Evolutionary conservation across 2,888 invertebrate species (phyloP), one percentile per base, ranked within the genome.

Genomic region (Spodoptera littoralis): DNA sequence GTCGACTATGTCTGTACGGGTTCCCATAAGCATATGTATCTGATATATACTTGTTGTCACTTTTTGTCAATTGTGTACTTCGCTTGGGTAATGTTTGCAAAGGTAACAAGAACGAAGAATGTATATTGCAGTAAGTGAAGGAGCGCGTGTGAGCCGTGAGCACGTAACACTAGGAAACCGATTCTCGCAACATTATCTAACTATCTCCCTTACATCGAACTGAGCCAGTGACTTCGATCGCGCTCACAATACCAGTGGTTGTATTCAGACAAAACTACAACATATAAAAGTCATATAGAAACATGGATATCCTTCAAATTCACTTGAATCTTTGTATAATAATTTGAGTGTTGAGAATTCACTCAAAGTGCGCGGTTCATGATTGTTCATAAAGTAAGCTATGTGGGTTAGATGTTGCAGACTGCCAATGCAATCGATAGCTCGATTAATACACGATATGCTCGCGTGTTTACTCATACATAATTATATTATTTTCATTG

Each of bases 161-260:
- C 77, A 87, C 89, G 90, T 91, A 92, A 92, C 83, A 91, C 81
- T 64, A 90, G 91, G 90, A 93, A 92, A 88, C 81, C 56, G 77
- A 82, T 80, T 86, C 84, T 88, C 80, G 82, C 83, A 81, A 85
- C 79, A 84, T 92, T 92, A 92, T 90, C 88, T 90, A 90, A 92
- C 85, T 70, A 74, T 65, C 73, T 76, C 66, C 57, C 67, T 75
- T 66, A 60, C 51, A 63, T 62, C 43, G 24, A 18, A 24, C 51
- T 52, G 45, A 36, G 36, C 36, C 9, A 8, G 0, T 8, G 36
- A 36, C 36, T 36, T 36, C 36, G 36, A 36, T 27, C 6, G 36
- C 44, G 61, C 48, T 52, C 55, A 24, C 63, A 18, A 18, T 11
- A 4, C 4, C 11, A 8, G 36, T 8, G 18, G 12, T 8, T 36